These are phyloP conservation scores for Limnephilus rhombicus DNA, from an alignment of 2,888 invertebrate species.

Conservation along the genomic window DNA sequence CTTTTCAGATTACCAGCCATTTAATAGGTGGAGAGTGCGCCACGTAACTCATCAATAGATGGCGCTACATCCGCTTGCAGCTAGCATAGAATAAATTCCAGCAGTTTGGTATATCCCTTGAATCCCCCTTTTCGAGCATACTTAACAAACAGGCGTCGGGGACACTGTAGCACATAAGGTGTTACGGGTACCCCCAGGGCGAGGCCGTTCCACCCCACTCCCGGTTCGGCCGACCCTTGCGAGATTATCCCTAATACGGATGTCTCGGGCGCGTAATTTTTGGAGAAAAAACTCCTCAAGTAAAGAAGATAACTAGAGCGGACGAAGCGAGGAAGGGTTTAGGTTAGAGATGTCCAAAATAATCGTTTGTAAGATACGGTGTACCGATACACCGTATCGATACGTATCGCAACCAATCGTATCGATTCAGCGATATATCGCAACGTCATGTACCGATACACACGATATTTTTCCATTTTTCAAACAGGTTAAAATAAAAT, in stretches of 20 bases:
- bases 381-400: no score
- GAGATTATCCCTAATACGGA: conserved; percentile 84
- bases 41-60: background rate
- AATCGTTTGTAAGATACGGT: no score
- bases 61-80: background rate
- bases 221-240: conserved; percentile 85
- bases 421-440: no score
- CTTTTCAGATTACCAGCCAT: no score
- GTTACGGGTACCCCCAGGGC: conserved; percentile 80
- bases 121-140: background rate
- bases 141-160: conserved; percentile 76
- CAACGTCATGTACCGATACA: no score
- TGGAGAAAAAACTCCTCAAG: conserved; percentile 70
- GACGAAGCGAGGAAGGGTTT: no score
- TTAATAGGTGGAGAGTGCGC: no score
- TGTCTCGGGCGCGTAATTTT: conserved; percentile 85
- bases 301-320: no score
- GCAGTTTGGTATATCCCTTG: background rate
- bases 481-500: no score
- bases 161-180: conserved; percentile 84
- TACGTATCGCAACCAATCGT: no score
- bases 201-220: conserved; percentile 86
- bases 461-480: no score
- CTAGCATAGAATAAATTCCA: background rate
- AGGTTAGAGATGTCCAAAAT: no score